A percentile compares a stretch with the other conserved stretches of the same genome.
Conservation (phyloP, 1,140 invertebrate species). For the Fragariocoptes setiger region DNA sequence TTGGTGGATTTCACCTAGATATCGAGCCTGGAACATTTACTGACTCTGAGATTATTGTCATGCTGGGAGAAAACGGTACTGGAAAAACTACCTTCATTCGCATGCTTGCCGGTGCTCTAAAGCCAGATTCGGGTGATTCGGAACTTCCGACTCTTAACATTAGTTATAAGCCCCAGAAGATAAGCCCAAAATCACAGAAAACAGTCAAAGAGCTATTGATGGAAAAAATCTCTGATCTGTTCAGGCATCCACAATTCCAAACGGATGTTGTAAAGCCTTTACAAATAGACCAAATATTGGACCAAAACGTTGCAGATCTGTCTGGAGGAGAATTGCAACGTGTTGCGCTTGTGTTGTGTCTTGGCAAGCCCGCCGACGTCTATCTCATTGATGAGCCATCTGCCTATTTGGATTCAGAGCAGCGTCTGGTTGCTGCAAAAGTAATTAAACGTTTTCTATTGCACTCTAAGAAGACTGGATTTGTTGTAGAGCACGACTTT, state of each 20-base stretch:
- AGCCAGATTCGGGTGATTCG: conserved; percentile 57
- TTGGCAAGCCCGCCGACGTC: conserved; percentile 94
- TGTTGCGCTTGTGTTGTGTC: conserved; percentile 70
- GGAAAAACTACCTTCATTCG: conserved; percentile 97
- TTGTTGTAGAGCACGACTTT: conserved; percentile 99
- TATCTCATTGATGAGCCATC: conserved; percentile 98
- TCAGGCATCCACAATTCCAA: conserved; percentile 83
- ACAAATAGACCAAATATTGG: conserved; percentile 87
- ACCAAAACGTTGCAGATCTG: conserved; percentile 79
- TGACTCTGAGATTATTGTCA: conserved; percentile 93
- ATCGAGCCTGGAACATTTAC: conserved; percentile 79
- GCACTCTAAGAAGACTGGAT: conserved; percentile 95
- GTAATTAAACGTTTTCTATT: conserved; percentile 59
- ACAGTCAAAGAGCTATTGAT: conserved; percentile 63
- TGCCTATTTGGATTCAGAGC: conserved; percentile 95
- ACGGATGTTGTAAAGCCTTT: conserved; percentile 98
- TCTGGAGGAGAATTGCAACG: conserved; percentile 97
- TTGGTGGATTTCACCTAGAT: conserved; percentile 46
- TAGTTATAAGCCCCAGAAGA: conserved; percentile 98
- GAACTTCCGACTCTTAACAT: conserved; percentile 74
- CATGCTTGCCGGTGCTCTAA: conserved; percentile 78
- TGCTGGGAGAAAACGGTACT: conserved; percentile 95
- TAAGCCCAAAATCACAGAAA: conserved; percentile 84
- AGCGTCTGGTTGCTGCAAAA: conserved; percentile 96
- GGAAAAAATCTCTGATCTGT: conserved; percentile 84